Base-by-base conservation (phyloP, 2,113 vertebrate species). In the Amblyornis subalaris region DNA sequence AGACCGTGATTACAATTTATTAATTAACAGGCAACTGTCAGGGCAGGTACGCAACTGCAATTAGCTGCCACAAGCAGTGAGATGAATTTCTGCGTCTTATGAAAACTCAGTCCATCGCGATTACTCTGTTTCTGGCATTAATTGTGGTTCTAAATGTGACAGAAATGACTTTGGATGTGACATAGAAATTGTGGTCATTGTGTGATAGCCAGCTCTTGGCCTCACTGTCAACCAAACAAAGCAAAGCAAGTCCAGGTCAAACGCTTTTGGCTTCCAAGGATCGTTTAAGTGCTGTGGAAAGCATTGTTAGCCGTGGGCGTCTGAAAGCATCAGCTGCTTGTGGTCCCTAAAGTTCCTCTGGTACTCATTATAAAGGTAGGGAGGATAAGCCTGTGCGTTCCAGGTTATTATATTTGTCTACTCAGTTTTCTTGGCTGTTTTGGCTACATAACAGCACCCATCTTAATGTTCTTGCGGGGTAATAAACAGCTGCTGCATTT, bases 341-440 rank as follows among this genome's bases (percentile, higher is more conserved):
- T 82, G 62, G 93, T 95, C 84, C 83, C 89, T 92, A n/a, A 91
- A 89, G 84, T 47, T 77, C 74, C 87, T 92, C 87, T 96, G 94
- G 87, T 94, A 79, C 74, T 94, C 74, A 85, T 96, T 96, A 91
- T 89, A 60, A 95, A 95, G 91, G 89, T 95, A 94, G 89, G 93
- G 93, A 92, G 81, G 81, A 91, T 93, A 94, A 75, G 47, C 66
- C 62, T 94, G 20, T 88, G 54, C 62, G 42, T 94, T 95, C 85
- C 96, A 96, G 87, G 61, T 85, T 92, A 35, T 92, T 88, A 6
- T 67, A 51, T 88, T 94, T 95, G 36, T 93, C 77, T 85, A 25
- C 70, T 91, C 0, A 0, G 21, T 87, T 94, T 92, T 91, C 33
- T 50, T 85, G 5, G 66, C 60, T 54, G 35, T 94, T 89, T 82